phyloP scores from a whole-genome alignment of 1,140 invertebrate genomes.

The Sogatella furcifera region DNA sequence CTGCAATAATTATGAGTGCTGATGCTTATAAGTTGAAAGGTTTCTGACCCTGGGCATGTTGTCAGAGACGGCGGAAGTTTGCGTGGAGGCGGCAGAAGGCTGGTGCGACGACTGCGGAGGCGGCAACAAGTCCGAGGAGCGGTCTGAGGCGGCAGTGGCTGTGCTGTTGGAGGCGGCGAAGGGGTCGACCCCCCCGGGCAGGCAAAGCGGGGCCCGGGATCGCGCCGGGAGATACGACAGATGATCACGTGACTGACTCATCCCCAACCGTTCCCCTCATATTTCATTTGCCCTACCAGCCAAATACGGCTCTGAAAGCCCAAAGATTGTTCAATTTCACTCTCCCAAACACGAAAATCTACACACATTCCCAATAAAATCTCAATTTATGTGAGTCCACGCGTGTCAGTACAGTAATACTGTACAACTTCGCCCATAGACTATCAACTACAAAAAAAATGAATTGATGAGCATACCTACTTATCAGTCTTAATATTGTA shows the following conservation, averaged over 20 bases:
- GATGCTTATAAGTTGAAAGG: neutral
- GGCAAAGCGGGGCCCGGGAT: constrained; percentile 26
- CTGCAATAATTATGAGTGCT: neutral
- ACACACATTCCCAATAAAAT: too few relatives aligned
- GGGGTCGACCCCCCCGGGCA: constrained; percentile 18
- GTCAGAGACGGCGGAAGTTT: neutral
- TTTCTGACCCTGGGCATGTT: constrained; percentile 20
- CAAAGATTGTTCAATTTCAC: too few relatives aligned
- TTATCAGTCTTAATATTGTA: too few relatives aligned
- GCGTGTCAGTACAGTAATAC: too few relatives aligned
- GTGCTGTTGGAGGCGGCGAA: neutral
- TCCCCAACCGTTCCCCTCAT: constrained; percentile 9
- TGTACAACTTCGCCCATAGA: too few relatives aligned
- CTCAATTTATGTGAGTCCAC: too few relatives aligned
- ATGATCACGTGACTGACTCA: constrained; percentile 15
- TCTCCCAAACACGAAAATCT: too few relatives aligned
- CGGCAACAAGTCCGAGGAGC: neutral
- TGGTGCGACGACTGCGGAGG: constrained; percentile 17
- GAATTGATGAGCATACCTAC: too few relatives aligned
- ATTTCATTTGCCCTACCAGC: neutral
- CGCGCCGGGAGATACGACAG: constrained; percentile 26
- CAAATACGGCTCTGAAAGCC: neutral
- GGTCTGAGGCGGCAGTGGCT: constrained; percentile 1
- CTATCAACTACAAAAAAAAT: too few relatives aligned
- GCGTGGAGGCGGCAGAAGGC: neutral